Base-by-base conservation (phyloP, 1,140 invertebrate genomes). In the Panulirus ornatus region DNA sequence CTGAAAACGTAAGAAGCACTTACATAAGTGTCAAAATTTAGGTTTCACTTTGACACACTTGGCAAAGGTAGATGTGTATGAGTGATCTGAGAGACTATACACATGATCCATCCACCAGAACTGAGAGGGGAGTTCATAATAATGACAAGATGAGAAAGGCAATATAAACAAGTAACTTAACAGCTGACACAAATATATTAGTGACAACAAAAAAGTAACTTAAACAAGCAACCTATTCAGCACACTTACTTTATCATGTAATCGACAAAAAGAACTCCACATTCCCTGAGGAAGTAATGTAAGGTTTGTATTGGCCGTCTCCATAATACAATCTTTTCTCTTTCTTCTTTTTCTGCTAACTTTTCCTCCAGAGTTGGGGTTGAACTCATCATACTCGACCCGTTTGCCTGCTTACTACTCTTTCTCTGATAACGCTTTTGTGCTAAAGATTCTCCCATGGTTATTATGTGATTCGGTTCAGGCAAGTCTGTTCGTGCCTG, bases 271-370 rank as follows among this genome's bases (percentile, higher is more conserved):
- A 92, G 84, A 63, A 88, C 40, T 51, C 54, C 76, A 91, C 97
- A 94, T 95, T 99, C 98, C 92, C 95, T 95, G 92, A 96, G 93
- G 94, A 97, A 98, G 94, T 97, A 98, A 93, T 97, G 96, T 54
- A 98, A 92, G 16, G 98, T 98, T 89, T 94, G 95, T 75, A 98
- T 93, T 38, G 98, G 98, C 93, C 96, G 96, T 93, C 96, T 95
- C 98, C 98, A 99, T 86, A 99, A 93, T 47, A 98, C 97, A 91
- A 98, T 94, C 93, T 95, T 95, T 93, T 94, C 93, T 47, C 95
- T 91, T 91, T 95, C 95, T 78, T 93, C 92, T 73, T 91, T 92
- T 79, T 93, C 91, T 22, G 90, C 83, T 40, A 92, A 58, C 79
- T 91, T 92, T 44, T 89, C 84, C 34, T 85, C 88, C 30, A 92